Percentiles rank a stretch among this genome's conserved stretches.
Conservation (phyloP, 1,140 invertebrate species). For the Diprion similis region DNA sequence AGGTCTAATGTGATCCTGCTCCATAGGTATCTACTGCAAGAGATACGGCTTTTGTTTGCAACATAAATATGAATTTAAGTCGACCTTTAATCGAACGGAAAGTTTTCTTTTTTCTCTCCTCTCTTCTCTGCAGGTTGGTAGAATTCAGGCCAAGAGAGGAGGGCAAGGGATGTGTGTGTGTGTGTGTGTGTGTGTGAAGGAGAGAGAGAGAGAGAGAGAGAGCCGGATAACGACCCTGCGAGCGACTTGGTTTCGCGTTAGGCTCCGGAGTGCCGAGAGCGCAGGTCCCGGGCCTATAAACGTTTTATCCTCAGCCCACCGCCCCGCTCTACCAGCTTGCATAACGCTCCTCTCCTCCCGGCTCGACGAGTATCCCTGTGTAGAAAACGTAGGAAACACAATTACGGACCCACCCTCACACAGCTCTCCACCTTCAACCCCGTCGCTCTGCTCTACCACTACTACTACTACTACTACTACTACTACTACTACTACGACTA, state of each 20-base stretch:
- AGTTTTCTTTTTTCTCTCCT: not conserved
- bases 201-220: not conserved
- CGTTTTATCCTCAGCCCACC: constrained; percentile 34
- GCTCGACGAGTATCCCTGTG: not conserved
- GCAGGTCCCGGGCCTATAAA: constrained; percentile 32
- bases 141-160: too few relatives aligned
- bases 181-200: too few relatives aligned
- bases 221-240: not conserved
- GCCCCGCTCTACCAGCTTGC: constrained; percentile 27
- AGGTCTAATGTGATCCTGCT: too few relatives aligned
- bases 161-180: too few relatives aligned
- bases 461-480: too few relatives aligned
- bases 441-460: constrained; percentile 12
- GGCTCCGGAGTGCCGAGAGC: constrained; percentile 24
- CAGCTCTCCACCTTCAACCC: constrained; percentile 20
- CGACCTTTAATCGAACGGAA: not conserved
- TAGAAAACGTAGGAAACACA: constrained; percentile 33
- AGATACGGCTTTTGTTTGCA: not conserved
- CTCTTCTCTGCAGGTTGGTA: not conserved
- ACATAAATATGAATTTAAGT: not conserved
- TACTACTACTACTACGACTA: too few relatives aligned
- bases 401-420: constrained; percentile 31
- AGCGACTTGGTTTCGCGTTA: not conserved
- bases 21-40: not conserved
- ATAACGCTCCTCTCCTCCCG: not conserved